A percentile compares a stretch with the other conserved stretches of the same genome.
Conservation (phyloP, 2,888 invertebrate genomes). For the Synergus gifuensis region DNA sequence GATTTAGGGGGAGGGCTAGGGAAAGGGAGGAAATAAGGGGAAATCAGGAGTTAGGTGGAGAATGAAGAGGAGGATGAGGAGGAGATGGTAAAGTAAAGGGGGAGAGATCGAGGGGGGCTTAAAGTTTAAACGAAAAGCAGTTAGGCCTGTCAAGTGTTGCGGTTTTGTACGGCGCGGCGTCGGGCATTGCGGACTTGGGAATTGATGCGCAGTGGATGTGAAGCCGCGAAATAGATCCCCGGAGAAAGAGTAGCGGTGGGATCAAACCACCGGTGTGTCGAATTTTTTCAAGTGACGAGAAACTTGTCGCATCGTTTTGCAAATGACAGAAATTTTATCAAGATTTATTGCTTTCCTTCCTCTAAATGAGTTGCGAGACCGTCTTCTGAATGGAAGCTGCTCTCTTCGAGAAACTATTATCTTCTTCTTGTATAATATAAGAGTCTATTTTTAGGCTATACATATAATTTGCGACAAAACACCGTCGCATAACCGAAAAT, state of each 20-base stretch:
- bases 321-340: conserved; percentile 34
- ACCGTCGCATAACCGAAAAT: too few relatives aligned
- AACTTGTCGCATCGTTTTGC: conserved; percentile 37
- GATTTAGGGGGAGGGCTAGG: not conserved
- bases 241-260: conserved; percentile 53
- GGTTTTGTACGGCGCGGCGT: conserved; percentile 66
- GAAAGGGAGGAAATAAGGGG: conserved; percentile 10
- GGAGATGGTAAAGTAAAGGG: not conserved
- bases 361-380: conserved; percentile 6
- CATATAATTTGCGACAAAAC: not conserved
- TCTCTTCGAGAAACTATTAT: not conserved
- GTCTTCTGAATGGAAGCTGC: not conserved
- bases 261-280: conserved; percentile 50
- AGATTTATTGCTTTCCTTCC: conserved; percentile 26
- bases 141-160: conserved; percentile 77
- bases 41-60: conserved; percentile 13
- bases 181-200: conserved; percentile 64
- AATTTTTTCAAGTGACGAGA: conserved; percentile 20
- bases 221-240: conserved; percentile 58
- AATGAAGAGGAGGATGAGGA: conserved; percentile 1
- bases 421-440: not conserved
- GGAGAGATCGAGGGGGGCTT: conserved; percentile 46
- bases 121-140: conserved; percentile 72
- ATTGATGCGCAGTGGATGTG: conserved; percentile 60
- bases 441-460: not conserved